Evolutionary conservation across 1,140 invertebrate species (phyloP), one percentile per base, ranked within the genome.

Genomic region (Batillaria attramentaria): DNA sequence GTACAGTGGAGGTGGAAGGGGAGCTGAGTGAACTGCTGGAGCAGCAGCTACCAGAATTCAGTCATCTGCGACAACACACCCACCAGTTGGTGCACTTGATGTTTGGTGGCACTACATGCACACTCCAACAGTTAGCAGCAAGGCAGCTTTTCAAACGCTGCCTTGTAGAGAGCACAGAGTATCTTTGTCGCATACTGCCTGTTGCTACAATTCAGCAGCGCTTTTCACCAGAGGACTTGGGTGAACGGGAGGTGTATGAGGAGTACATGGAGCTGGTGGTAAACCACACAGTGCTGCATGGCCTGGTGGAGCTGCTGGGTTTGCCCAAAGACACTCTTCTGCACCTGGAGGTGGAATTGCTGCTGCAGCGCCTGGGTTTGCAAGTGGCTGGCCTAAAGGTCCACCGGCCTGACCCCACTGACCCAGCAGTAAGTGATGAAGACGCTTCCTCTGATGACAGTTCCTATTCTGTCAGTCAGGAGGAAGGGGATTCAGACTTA

Each of bases 401-500:
- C 20, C 35, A 54, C 60, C 41, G 41, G n/a, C 60, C 72, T 8
- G 46, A 41, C 5, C 31, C 39, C 81, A 60, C 69, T 75, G 54
- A 16, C 13, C 42, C 78, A 78, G 28, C 73, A 39, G 39, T 37
- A 10, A 60, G 69, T 35, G 41, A 41, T 28, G 68, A 77, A n/a
- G 54, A 77, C 37, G 43, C 75, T 16, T 72, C 74, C 1, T 70
- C 73, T 3, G 68, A 39, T 16, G 79, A 74, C 16, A 60, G 46
- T 33, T 74, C 79, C 3, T 43, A 37, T 3, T 66, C 33, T 18
- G 76, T 41, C 10, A 70, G 65, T n/a, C 73, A 60, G 13, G 86
- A 86, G 39, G 87, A 84, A 57, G 86, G 85, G 1, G 87, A 88
- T 54, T 88, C 87, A 42, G 87, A 88, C 79, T 72, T 88, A 41